phyloP scores from a whole-genome alignment of 2,888 invertebrate genomes.

The Labia minor region DNA sequence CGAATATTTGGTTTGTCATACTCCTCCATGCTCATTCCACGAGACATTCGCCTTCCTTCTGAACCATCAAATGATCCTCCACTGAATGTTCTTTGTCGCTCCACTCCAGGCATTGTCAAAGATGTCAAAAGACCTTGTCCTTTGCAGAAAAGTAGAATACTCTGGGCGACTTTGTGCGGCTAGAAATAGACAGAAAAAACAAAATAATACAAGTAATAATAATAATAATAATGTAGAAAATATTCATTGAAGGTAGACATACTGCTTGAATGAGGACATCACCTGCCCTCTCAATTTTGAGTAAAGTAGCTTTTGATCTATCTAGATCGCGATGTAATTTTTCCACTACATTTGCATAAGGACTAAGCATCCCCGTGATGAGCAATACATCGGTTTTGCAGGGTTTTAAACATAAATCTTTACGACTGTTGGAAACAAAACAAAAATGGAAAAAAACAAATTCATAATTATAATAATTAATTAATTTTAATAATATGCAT shows the following conservation, averaged over 20 bases:
- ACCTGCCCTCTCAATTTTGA: constrained; percentile 76
- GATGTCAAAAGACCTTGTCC: constrained; percentile 75
- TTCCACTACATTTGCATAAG: constrained; percentile 69
- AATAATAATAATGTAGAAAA: too few species aligned
- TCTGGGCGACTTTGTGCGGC: constrained; percentile 80
- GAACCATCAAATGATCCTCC: constrained; percentile 41
- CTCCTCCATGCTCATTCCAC: constrained; percentile 69
- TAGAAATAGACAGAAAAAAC: constrained; percentile 35
- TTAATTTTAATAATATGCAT: background rate
- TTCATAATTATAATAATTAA: background rate
- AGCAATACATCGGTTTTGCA: constrained; percentile 68
- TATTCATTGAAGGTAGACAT: too few species aligned
- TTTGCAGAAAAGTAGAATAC: constrained; percentile 77
- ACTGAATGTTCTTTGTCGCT: constrained; percentile 53
- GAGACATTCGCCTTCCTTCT: constrained; percentile 40
- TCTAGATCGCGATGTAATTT: constrained; percentile 66
- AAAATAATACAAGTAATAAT: constrained; percentile 17
- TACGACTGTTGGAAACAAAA: too few species aligned
- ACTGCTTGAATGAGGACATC: constrained; percentile 79
- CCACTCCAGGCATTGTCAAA: constrained; percentile 68
- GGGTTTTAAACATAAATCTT: constrained; percentile 56
- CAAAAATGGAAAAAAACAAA: constrained; percentile 27
- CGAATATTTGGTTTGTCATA: constrained; percentile 70
- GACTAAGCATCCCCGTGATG: constrained; percentile 66
- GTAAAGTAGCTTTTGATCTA: constrained; percentile 69